Base-by-base conservation (phyloP, 2,888 invertebrate genomes). In the Aphidoletes aphidimyza region DNA sequence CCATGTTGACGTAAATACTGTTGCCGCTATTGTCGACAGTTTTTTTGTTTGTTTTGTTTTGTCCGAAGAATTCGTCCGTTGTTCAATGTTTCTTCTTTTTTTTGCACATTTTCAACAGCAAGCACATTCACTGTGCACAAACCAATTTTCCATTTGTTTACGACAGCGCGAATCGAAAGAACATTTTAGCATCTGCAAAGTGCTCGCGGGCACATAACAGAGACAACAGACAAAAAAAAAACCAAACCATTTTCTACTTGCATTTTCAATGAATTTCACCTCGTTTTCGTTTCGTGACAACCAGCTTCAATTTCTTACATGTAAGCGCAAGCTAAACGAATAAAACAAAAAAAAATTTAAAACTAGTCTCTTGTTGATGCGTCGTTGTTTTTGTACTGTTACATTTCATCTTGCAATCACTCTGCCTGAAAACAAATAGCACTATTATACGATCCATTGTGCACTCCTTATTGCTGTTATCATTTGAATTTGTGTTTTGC, bases 181-280 rank as follows among this genome's bases (percentile, higher is more conserved):
- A n/a, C n/a, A n/a, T n/a, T n/a, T n/a, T n/a, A n/a, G n/a, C n/a
- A n/a, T n/a, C n/a, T n/a, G n/a, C n/a, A n/a, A n/a, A n/a, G n/a
- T n/a, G n/a, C n/a, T n/a, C n/a, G n/a, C n/a, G n/a, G n/a, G n/a
- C n/a, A n/a, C n/a, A n/a, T n/a, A n/a, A n/a, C n/a, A n/a, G n/a
- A n/a, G n/a, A n/a, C n/a, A n/a, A n/a, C n/a, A n/a, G n/a, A n/a
- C n/a, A n/a, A n/a, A 54, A 17, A 17, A 47, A 47, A 47, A 47
- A 47, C 9, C 17, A 54, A 22, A 54, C 22, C n/a, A 54, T 54
- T 54, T 54, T 14, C 54, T 9, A 22, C 22, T 54, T 22, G 54
- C 54, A 54, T 54, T 54, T 11, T n/a, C n/a, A n/a, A n/a, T n/a
- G n/a, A n/a, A 54, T 54, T 54, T 54, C 54, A 54, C 54, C 54